Base-by-base conservation (phyloP, 1,140 invertebrate genomes). In the Homalodisca vitripennis region DNA sequence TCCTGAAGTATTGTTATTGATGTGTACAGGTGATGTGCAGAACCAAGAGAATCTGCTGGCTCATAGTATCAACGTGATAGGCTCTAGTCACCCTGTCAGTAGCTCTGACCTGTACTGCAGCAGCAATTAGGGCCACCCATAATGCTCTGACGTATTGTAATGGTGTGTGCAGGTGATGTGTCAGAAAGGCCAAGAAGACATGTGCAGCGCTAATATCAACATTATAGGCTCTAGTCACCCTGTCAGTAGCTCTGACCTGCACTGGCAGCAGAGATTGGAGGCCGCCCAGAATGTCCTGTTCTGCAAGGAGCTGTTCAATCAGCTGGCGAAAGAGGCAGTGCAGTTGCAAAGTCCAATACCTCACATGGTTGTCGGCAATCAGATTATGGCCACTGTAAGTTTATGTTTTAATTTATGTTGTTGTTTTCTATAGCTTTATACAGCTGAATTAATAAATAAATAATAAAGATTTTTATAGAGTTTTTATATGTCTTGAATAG, bases 281-380 rank as follows among this genome's bases (percentile, higher is more conserved):
- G 92, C 92, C 1, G 96, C 96, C 0, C 97, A 99, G 77, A 98
- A 98, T 82, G 95, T 98, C 31, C 80, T 98, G 2, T 99, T 98
- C 81, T 98, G 96, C 79, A 98, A 98, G 82, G 97, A 99, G 81
- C 79, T 98, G 1, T 98, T 99, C 78, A 92, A 93, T 70, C 92
- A 98, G 77, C 81, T 99, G 32, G 95, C 96, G 0, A 89, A 93
- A 70, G 96, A 98, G 80, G 96, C 97, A 0, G 95, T 98, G 2
- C 92, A 97, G 74, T 79, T 97, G 1, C 92, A 95, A 76, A 90
- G 93, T 1, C 89, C 92, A 0, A 96, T 98, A 77, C 96, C 96
- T 10, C 95, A 98, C 77, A 92, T 98, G 85, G 96, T 98, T 30
- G 93, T 98, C 60, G 95, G 94, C 53, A 98, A 98, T 81, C 94